These are phyloP conservation scores for Anoplophora glabripennis DNA, from an alignment of 1,140 invertebrate genomes.

Conservation along the genomic window DNA sequence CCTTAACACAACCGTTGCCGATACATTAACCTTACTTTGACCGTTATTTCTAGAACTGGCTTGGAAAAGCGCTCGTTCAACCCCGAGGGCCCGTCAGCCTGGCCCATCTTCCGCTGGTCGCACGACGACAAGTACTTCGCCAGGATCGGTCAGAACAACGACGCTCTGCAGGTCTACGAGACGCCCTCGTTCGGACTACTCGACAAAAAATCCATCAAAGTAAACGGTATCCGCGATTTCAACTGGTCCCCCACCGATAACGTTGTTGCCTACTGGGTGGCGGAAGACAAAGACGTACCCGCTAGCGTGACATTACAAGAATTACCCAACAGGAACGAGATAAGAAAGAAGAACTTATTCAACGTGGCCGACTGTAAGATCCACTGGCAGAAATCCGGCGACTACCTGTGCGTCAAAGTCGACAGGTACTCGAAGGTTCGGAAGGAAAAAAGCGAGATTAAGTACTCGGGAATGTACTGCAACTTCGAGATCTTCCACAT, in stretches of 20 bases:
- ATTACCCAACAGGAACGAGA: slow-evolving; percentile 84
- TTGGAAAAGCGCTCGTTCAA: slow-evolving; percentile 88
- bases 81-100: slow-evolving; percentile 76
- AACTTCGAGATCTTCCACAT: slow-evolving; percentile 99
- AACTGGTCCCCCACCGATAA: slow-evolving; percentile 98
- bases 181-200: slow-evolving; percentile 90
- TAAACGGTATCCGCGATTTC: slow-evolving; percentile 89
- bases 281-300: slow-evolving; percentile 91
- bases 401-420: slow-evolving; percentile 97
- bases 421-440: slow-evolving; percentile 94
- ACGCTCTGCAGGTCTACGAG: slow-evolving; percentile 91
- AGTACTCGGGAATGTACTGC: slow-evolving; percentile 96
- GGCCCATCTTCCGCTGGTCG: slow-evolving; percentile 97
- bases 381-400: slow-evolving; percentile 98
- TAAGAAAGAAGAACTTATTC: slow-evolving; percentile 96
- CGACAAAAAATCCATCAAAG: slow-evolving; percentile 94
- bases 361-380: slow-evolving; percentile 98
- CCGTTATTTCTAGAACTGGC: slow-evolving; percentile 62
- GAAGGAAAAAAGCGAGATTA: slow-evolving; percentile 85
- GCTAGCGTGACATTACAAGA: slow-evolving; percentile 81
- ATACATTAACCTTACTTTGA: too few relatives aligned
- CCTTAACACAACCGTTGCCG: too few relatives aligned
- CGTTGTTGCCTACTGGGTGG: slow-evolving; percentile 97
- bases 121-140: slow-evolving; percentile 97
- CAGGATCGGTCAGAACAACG: slow-evolving; percentile 67